phyloP scores from a whole-genome alignment of 2,888 invertebrate genomes.

The Platycnemis pennipes region DNA sequence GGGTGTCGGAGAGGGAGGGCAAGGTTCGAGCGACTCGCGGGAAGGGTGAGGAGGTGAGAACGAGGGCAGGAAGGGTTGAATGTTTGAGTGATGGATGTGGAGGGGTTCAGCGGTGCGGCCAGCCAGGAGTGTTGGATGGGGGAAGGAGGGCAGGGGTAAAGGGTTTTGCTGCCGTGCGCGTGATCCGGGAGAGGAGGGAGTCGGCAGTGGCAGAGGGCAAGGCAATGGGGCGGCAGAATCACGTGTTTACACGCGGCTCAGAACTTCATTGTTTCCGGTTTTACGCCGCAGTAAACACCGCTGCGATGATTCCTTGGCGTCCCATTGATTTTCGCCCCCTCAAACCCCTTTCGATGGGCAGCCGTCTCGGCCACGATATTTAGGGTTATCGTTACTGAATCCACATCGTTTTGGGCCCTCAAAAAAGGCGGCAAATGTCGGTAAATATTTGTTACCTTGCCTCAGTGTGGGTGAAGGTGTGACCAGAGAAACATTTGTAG shows the following conservation, averaged over 20 bases:
- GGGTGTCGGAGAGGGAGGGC: neutral
- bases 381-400: neutral
- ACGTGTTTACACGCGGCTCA: constrained; percentile 60
- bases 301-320: neutral
- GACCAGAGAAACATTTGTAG: neutral
- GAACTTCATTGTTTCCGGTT: constrained; percentile 64
- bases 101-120: neutral
- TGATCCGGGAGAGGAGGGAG: neutral
- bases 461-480: neutral
- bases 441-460: neutral
- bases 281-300: constrained; percentile 39
- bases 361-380: neutral
- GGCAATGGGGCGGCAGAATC: constrained; percentile 20
- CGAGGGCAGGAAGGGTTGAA: neutral
- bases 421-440: neutral
- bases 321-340: constrained; percentile 47
- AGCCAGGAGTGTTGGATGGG: neutral
- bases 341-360: no score
- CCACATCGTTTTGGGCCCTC: neutral
- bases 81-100: neutral
- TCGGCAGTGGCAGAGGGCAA: neutral
- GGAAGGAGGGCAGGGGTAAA: no score
- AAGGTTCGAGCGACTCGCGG: neutral
- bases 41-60: neutral
- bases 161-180: neutral